Evolutionary conservation across 1,140 invertebrate species (phyloP), one percentile per base, ranked within the genome.

Genomic region (Pomacea maculata): DNA sequence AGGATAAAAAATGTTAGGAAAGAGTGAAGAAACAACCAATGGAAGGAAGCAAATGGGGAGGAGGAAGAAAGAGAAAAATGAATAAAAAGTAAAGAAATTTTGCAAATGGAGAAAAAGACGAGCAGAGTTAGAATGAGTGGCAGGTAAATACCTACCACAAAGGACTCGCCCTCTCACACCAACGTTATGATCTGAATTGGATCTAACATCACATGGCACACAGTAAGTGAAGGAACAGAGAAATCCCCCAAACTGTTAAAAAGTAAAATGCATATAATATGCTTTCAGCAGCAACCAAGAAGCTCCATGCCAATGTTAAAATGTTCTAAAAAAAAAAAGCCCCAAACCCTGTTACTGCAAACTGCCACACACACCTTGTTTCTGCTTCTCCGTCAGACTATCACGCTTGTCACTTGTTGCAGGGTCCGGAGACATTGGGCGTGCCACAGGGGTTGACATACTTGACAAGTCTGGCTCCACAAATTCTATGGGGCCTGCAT

Each of bases 401-500:
- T 90, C 89, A 85, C 87, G 82, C 83, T 90, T 87, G 65, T 57
- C 83, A n/a, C 79, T 73, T n/a, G 45, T 80, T 12, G 64, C 80
- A 14, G 83, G 80, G 45, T 87, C 88, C 52, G 88, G 89, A 52
- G 87, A 91, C 84, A 87, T 86, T 14, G 87, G 85, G 52, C 87
- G 83, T 14, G 81, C 82, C 57, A 83, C 82, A 14, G 81, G 85
- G 61, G 83, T 55, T n/a, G 88, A 84, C 25, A 92, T 76, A 70
- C 85, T 88, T 12, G 90, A 90, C 52, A 92, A 79, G 79, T 92
- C 91, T 55, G 92, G 86, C 83, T 94, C 93, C 80, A 94, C 93
- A 87, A 94, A 92, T 84, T 93, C 92, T 34, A 94, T 88, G 61
- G 91, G 86, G 84, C 92, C 93, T 94, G 81, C 10, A 89, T 86